Percentiles rank a stretch among this genome's conserved stretches.
Evolutionary conservation across 2,113 vertebrate genomes (phyloP).

Genomic region (Nannospalax galili): DNA sequence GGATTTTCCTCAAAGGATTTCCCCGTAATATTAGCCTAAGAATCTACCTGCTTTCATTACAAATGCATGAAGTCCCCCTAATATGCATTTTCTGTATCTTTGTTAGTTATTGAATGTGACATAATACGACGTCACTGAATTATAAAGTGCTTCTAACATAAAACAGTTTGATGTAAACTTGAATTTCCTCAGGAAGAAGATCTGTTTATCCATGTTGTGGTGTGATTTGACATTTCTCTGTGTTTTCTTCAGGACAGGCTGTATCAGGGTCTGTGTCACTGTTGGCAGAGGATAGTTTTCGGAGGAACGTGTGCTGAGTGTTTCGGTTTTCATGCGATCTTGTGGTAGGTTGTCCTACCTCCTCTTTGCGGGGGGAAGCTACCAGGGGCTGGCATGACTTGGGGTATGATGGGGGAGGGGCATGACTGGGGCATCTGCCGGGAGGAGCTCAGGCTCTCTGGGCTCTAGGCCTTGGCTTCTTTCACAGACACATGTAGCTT

Average conservation of each 20-base stretch:
- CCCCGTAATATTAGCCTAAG: neutral
- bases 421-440: neutral
- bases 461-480: neutral
- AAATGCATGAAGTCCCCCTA: too few relatives aligned
- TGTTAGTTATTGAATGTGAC: neutral
- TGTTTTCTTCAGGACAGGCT: accelerated
- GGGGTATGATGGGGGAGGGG: accelerated
- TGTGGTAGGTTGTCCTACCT: accelerated
- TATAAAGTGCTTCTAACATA: neutral
- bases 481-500: constrained; percentile 23
- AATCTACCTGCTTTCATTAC: neutral
- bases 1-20: neutral
- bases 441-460: neutral
- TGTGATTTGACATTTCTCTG: neutral
- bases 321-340: neutral
- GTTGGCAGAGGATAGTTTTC: neutral
- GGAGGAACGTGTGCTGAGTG: too few relatives aligned
- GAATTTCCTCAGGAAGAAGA: neutral
- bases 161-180: neutral
- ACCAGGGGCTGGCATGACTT: neutral
- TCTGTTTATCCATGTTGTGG: neutral
- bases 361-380: neutral
- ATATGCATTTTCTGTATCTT: neutral
- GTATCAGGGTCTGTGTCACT: accelerated
- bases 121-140: neutral